Conservation (phyloP, 2,113 vertebrate genomes). For the Lathamus discolor region DNA sequence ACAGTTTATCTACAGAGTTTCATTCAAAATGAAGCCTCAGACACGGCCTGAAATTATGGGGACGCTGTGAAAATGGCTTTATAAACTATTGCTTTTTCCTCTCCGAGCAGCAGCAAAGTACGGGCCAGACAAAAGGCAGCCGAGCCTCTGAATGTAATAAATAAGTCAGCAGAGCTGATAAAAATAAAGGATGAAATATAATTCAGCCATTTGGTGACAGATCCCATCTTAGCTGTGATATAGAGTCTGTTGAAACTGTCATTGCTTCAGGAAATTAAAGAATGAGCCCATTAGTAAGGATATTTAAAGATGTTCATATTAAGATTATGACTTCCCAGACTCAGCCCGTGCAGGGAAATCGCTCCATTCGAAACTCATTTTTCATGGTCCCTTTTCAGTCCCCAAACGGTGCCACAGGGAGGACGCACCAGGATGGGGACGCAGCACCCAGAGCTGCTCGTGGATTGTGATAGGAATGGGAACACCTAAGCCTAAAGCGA, state of each 20-base stretch:
- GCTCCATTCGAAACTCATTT: not conserved
- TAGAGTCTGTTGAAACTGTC: conserved; percentile 58
- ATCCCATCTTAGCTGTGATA: conserved; percentile 52
- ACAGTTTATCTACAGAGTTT: conserved; percentile 57
- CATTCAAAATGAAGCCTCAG: conserved; percentile 47
- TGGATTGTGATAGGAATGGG: not conserved
- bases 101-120: not conserved
- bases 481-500: not conserved
- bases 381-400: not conserved
- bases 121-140: conserved; percentile 43
- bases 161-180: conserved; percentile 54
- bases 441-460: not conserved
- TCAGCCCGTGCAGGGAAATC: not conserved
- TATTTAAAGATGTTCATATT: conserved; percentile 50
- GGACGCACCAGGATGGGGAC: not conserved
- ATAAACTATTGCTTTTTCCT: conserved; percentile 49
- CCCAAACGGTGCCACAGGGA: not conserved
- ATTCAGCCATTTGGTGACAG: conserved; percentile 53
- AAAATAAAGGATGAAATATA: conserved; percentile 70
- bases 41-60: conserved; percentile 41
- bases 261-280: conserved; percentile 69
- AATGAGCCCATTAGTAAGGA: conserved; percentile 65
- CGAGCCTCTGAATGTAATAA: conserved; percentile 21
- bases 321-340: conserved; percentile 45
- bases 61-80: conserved; percentile 55